Percentiles rank a stretch among this genome's conserved stretches.
Conservation (phyloP, 1,140 invertebrate genomes). For the Himalopsyche phryganea region DNA sequence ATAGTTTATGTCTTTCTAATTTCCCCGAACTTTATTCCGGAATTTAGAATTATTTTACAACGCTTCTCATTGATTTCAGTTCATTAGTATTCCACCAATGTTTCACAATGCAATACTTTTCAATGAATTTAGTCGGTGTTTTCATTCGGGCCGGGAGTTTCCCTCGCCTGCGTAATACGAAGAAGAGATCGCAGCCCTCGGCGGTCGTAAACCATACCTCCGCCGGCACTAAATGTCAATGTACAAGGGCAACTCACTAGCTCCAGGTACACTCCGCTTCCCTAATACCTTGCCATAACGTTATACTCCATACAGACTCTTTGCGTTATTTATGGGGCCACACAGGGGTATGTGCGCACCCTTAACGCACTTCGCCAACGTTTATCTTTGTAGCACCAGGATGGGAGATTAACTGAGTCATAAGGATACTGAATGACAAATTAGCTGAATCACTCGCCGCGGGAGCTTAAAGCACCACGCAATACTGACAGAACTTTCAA, state of each 20-base stretch:
- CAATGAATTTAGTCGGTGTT: too few relatives aligned
- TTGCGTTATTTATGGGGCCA: constrained; percentile 28
- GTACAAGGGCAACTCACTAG: constrained; percentile 40
- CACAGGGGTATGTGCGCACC: background rate
- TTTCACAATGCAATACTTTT: too few relatives aligned
- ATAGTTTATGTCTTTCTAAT: too few relatives aligned
- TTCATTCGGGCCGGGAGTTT: background rate
- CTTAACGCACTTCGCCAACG: constrained; percentile 9
- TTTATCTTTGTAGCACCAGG: constrained; percentile 19
- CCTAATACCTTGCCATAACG: constrained; percentile 16
- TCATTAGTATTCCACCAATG: too few relatives aligned
- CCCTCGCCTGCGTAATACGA: constrained; percentile 69
- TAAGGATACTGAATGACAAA: constrained; percentile 29
- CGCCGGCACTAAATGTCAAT: constrained; percentile 45
- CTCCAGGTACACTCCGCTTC: constrained; percentile 28
- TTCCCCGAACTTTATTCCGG: too few relatives aligned
- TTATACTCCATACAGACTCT: constrained; percentile 19
- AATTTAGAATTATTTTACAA: too few relatives aligned
- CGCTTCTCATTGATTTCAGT: too few relatives aligned
- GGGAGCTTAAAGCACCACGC: too few relatives aligned
- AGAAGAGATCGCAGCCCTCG: constrained; percentile 68
- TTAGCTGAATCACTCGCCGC: constrained; percentile 19
- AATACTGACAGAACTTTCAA: too few relatives aligned
- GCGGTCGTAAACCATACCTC: constrained; percentile 44
- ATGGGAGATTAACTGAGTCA: constrained; percentile 28